Evolutionary conservation across 2,888 invertebrate species (phyloP).

Genomic region (Liodrosophila aerea): DNA sequence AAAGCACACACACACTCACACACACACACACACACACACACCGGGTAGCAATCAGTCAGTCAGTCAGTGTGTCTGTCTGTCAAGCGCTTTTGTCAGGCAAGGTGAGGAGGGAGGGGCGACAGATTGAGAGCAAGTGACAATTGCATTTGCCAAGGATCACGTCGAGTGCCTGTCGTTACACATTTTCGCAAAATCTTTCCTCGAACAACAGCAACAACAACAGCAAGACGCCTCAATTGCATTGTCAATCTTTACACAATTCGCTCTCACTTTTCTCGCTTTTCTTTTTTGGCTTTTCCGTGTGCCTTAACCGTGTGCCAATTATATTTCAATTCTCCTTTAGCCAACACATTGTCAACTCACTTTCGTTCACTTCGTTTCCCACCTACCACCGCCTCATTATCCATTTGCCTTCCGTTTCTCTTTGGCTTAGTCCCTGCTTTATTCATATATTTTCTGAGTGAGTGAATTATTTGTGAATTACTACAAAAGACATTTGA

Average conservation of each 20-base stretch:
- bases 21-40: constrained; percentile 19
- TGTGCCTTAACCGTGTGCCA: too few species aligned
- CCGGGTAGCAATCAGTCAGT: constrained; percentile 59
- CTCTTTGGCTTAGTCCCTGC: too few species aligned
- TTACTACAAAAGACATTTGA: too few species aligned
- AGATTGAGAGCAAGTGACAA: constrained; percentile 24
- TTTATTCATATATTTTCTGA: too few species aligned
- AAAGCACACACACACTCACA: constrained; percentile 17
- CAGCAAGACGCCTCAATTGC: too few species aligned
- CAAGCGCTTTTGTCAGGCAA: too few species aligned
- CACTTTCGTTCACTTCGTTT: too few species aligned
- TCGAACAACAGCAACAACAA: not conserved
- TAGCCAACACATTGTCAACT: too few species aligned
- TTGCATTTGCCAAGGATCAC: constrained; percentile 36
- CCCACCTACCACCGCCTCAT: not conserved
- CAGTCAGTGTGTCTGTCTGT: constrained; percentile 8
- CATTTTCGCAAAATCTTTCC: constrained; percentile 28
- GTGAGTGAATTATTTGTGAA: too few species aligned
- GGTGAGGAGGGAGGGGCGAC: not conserved
- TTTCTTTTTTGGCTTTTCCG: not conserved
- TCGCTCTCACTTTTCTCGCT: too few species aligned
- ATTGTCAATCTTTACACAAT: too few species aligned
- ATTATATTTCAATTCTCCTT: too few species aligned
- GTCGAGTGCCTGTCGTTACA: constrained; percentile 41
- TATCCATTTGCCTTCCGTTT: not conserved